A percentile compares a stretch with the other conserved stretches of the same genome.
Evolutionary conservation across 2,113 vertebrate genomes (phyloP).

Genomic region (Aptenodytes forsteri): DNA sequence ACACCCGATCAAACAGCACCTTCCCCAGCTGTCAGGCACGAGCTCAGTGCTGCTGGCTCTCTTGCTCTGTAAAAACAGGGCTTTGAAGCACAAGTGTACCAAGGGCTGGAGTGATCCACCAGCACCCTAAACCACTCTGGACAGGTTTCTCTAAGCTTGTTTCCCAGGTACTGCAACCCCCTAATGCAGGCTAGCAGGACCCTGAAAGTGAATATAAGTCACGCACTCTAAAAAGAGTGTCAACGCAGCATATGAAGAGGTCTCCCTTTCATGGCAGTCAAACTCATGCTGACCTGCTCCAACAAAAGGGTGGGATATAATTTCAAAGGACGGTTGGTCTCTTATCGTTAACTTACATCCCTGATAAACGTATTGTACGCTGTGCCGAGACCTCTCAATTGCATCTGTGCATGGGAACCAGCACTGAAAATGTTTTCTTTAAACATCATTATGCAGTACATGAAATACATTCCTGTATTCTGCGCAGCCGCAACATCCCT

Average conservation of each 20-base stretch:
- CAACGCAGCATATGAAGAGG: rapidly evolving
- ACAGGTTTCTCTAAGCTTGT: neutral
- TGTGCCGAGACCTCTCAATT: neutral
- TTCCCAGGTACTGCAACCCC: neutral
- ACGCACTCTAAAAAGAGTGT: neutral
- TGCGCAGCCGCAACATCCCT: neutral
- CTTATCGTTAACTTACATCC: neutral
- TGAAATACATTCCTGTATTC: neutral
- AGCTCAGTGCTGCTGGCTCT: neutral
- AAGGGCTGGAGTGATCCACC: neutral
- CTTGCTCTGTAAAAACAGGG: neutral
- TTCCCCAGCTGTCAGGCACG: neutral
- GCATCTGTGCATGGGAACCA: neutral
- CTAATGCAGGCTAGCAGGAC: rapidly evolving
- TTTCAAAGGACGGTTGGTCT: neutral
- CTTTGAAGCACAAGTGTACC: neutral
- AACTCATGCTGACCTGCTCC: neutral
- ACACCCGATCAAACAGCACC: neutral
- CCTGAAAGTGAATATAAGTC: neutral
- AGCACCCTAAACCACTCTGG: neutral
- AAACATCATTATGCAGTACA: rapidly evolving
- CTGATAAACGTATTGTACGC: rapidly evolving
- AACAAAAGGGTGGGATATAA: neutral
- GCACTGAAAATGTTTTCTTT: neutral
- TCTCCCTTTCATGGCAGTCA: neutral